Evolutionary conservation across 1,140 invertebrate species (phyloP).

Genomic region (Heterodera carotae): DNA sequence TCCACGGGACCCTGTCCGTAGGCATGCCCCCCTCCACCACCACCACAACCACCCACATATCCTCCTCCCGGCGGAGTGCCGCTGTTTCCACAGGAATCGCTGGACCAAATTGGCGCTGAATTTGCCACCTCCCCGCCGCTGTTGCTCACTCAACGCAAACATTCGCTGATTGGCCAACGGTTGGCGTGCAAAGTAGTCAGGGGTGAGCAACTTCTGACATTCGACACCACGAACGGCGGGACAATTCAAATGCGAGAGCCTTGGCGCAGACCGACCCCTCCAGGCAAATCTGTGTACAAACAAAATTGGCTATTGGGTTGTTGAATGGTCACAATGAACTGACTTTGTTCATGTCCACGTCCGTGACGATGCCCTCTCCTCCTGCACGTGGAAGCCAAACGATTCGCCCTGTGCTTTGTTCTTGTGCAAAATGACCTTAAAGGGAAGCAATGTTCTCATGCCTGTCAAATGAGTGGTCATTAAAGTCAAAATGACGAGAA

Average conservation of each 20-base stretch:
- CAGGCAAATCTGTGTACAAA: conserved; percentile 75
- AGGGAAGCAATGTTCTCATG: too few species aligned
- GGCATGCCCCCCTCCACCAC: too few species aligned
- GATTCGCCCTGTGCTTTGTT: conserved; percentile 72
- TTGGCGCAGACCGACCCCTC: conserved; percentile 82
- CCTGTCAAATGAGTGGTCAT: too few species aligned
- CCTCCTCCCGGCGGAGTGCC: not conserved
- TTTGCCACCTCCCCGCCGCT: conserved; percentile 12
- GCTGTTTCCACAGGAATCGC: not conserved
- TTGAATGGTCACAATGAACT: not conserved
- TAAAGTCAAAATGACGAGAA: conserved; percentile 73
- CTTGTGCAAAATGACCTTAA: conserved; percentile 31
- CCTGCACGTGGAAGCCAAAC: conserved; percentile 91
- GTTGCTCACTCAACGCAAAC: conserved; percentile 13
- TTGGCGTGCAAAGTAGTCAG: conserved; percentile 61
- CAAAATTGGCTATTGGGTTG: too few species aligned
- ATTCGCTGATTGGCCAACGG: conserved; percentile 47
- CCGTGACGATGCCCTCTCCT: conserved; percentile 90
- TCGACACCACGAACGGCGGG: conserved; percentile 59
- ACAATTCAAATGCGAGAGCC: conserved; percentile 75
- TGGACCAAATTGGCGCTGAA: not conserved
- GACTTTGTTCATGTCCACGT: conserved; percentile 77
- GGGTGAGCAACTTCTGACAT: conserved; percentile 58
- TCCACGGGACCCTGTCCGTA: too few species aligned
- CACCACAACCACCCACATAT: too few species aligned